Percentiles rank a stretch among this genome's conserved stretches.
Conservation (phyloP, 2,888 invertebrate genomes). For the Lycophotia porphyrea region DNA sequence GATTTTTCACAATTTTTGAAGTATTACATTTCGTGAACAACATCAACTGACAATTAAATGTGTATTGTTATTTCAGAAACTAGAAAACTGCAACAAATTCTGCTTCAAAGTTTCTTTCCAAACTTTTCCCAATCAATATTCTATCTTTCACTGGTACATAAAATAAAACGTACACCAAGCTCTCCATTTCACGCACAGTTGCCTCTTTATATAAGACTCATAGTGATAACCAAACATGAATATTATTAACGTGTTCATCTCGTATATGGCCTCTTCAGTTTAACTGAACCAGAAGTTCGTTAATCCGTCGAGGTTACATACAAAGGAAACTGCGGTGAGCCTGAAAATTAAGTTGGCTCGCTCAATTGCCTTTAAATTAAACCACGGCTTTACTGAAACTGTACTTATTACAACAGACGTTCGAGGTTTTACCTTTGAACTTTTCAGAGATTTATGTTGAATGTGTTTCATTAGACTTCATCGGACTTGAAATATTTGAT, state of each 20-base stretch:
- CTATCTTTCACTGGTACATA: slow-evolving; percentile 16
- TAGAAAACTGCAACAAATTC: slow-evolving; percentile 3
- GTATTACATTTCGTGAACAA: not conserved
- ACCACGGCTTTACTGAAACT: slow-evolving; percentile 75
- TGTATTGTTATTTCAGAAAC: not conserved
- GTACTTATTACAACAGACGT: slow-evolving; percentile 71
- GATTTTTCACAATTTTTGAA: not conserved
- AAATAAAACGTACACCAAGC: slow-evolving; percentile 27
- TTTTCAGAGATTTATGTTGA: slow-evolving; percentile 66
- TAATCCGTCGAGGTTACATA: slow-evolving; percentile 84
- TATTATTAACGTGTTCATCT: slow-evolving; percentile 60
- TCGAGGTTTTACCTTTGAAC: slow-evolving; percentile 70
- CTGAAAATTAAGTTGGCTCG: slow-evolving; percentile 88
- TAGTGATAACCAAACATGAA: slow-evolving; percentile 58
- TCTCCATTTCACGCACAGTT: slow-evolving; percentile 44
- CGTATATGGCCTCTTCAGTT: slow-evolving; percentile 64
- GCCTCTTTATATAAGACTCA: slow-evolving; percentile 22
- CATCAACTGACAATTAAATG: not conserved
- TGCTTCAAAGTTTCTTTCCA: not conserved
- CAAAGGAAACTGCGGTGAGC: slow-evolving; percentile 88
- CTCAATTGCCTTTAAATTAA: slow-evolving; percentile 88
- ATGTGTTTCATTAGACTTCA: slow-evolving; percentile 59
- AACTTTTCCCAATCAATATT: slow-evolving; percentile 17
- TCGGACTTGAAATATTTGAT: slow-evolving; percentile 50
- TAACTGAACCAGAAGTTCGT: slow-evolving; percentile 83